Evolutionary conservation across 2,797 vertebrate species (phyloP).

Genomic region (Oreochromis mossambicus): DNA sequence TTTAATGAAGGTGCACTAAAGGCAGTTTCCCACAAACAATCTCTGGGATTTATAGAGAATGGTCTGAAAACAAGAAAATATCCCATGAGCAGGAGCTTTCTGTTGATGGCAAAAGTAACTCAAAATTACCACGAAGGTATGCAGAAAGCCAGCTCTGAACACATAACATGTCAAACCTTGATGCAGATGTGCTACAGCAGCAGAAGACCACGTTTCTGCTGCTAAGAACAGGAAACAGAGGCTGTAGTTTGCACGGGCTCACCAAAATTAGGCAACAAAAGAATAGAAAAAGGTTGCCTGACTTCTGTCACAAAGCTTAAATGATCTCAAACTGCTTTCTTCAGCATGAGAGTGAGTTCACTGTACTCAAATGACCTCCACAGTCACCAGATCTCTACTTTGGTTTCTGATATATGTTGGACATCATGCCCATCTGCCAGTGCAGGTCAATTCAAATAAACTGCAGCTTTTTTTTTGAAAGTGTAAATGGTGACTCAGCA

Average conservation of each 20-base stretch:
- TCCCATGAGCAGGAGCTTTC: not conserved
- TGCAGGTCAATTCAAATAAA: not conserved
- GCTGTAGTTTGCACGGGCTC: not conserved
- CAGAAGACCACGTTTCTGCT: not conserved
- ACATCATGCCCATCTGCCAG: not conserved
- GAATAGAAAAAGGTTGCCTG: not conserved
- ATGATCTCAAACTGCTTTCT: not conserved
- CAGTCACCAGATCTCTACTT: not conserved
- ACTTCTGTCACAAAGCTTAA: not conserved
- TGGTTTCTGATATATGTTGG: not conserved
- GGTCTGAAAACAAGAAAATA: not conserved
- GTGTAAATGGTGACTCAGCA: not conserved
- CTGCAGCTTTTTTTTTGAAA: not conserved
- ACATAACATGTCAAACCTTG: not conserved
- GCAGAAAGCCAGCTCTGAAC: not conserved
- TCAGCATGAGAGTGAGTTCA: not conserved
- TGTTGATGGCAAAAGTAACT: not conserved
- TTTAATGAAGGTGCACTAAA: not conserved
- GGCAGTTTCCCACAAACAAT: not conserved
- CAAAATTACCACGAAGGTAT: not conserved
- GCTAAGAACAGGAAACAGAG: not conserved
- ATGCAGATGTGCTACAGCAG: not conserved
- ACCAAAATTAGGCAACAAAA: not conserved
- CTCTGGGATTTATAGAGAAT: not conserved
- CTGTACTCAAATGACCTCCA: not conserved